Evolutionary conservation across 1,140 invertebrate genomes (phyloP).

Genomic region (Limonius californicus): DNA sequence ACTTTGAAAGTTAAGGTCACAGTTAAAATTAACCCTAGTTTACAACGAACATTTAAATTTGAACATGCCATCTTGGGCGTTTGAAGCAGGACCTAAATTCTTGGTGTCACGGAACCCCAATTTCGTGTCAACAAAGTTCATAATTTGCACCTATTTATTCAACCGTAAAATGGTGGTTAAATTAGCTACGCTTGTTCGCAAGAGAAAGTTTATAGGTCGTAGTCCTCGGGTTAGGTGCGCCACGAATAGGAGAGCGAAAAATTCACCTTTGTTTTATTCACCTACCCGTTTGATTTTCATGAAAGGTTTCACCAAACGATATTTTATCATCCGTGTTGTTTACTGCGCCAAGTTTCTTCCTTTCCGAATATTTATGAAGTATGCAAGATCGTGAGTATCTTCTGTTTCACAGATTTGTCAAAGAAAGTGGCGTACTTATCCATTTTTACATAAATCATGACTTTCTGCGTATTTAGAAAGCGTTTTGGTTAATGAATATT

Average conservation of each 20-base stretch:
- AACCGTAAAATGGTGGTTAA: no score
- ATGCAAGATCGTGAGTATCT: slow-evolving; percentile 2
- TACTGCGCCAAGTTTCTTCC: slow-evolving; percentile 3
- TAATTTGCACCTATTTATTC: no score
- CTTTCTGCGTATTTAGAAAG: no score
- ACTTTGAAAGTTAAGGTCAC: no score
- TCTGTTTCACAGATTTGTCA: slow-evolving; percentile 2
- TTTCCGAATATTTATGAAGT: slow-evolving; percentile 14
- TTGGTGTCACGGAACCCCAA: no score
- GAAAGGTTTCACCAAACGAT: slow-evolving; percentile 2
- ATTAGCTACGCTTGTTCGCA: no score
- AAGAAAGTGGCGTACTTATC: not conserved
- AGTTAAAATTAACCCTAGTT: no score
- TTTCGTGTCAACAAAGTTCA: no score
- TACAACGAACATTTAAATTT: no score
- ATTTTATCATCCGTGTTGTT: slow-evolving; percentile 9
- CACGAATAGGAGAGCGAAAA: not conserved
- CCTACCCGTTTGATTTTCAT: slow-evolving; percentile 7
- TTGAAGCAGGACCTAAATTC: no score
- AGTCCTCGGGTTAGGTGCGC: not conserved
- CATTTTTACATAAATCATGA: not conserved
- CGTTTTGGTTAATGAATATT: no score
- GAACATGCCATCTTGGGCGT: no score
- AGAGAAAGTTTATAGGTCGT: not conserved
- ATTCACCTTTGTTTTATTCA: slow-evolving; percentile 10